These are phyloP conservation scores for Pelobates fuscus DNA, from an alignment of 2,113 vertebrate genomes.

Conservation along the genomic window DNA sequence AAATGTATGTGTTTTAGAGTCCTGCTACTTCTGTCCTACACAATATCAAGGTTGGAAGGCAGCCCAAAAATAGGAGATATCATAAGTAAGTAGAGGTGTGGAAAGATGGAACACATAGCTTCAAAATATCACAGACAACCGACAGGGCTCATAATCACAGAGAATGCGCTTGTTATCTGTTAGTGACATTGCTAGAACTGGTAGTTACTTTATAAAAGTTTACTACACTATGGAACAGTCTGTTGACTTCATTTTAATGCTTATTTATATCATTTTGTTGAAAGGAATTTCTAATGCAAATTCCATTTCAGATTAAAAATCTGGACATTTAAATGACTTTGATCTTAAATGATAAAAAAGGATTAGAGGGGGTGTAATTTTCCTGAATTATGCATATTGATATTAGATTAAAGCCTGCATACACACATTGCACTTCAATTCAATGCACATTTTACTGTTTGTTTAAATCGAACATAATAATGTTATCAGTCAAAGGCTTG, in stretches of 20 bases:
- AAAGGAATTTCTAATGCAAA: not conserved
- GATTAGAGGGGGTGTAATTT: too few relatives aligned
- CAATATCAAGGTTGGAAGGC: conserved; percentile 57
- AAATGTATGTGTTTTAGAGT: not conserved
- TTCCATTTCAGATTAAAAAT: not conserved
- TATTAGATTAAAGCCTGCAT: too few relatives aligned
- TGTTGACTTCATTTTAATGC: not conserved
- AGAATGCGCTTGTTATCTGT: not conserved
- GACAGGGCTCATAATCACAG: not conserved
- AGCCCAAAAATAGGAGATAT: conserved; percentile 62
- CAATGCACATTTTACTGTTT: too few relatives aligned
- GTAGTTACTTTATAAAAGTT: not conserved
- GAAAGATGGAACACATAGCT: conserved; percentile 57
- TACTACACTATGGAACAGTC: not conserved
- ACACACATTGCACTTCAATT: too few relatives aligned
- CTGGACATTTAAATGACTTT: too few relatives aligned
- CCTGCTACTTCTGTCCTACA: conserved; percentile 35
- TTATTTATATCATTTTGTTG: not conserved
- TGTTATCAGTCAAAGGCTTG: too few relatives aligned
- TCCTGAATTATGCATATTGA: too few relatives aligned
- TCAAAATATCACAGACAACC: conserved; percentile 3
- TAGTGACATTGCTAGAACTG: not conserved
- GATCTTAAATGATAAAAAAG: too few relatives aligned
- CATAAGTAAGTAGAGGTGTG: conserved; percentile 58
- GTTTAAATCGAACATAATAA: too few relatives aligned